Base-by-base conservation (phyloP, 37 sponge, comb jelly and placozoan genomes). In the Aphrocallistes beatrix region DNA sequence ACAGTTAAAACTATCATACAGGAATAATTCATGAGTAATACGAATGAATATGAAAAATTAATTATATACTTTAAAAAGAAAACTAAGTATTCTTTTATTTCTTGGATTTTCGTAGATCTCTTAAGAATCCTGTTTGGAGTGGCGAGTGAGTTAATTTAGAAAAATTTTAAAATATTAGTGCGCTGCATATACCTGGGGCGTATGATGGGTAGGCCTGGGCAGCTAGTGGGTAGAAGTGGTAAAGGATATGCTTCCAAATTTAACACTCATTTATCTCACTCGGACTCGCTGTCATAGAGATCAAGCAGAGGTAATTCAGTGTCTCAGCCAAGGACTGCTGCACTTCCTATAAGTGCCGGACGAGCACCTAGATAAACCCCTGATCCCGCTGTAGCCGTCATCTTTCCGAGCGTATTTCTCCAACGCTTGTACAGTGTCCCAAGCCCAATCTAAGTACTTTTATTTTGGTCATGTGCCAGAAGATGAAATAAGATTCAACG, bases 201-300 rank as follows among this genome's bases (percentile, higher is more conserved):
- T n/a, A n/a, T n/a, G n/a, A n/a, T n/a, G n/a, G n/a, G n/a, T n/a
- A n/a, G n/a, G n/a, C n/a, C n/a, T n/a, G n/a, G n/a, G n/a, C n/a
- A n/a, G n/a, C n/a, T n/a, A n/a, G n/a, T n/a, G n/a, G 85, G 82
- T 0, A 94, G 36, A 0, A 92, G 37, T 0, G 97, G 97, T 32
- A 96, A 85, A 84, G 97, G 97, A 82, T 96, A 94, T n/a, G 97
- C 97, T 84, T 96, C 97, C 34, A 94, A 94, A 90, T 96, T 96
- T 81, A 96, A 91, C 13, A 96, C 94, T 87, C 91, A 96, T 21
- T 85, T 17, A 82, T 91, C 91, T 38, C 93, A 83, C 0, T 90
- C 84, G n/a, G 91, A 34, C 25, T 90, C 89, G 19, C 42, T 48
- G 50, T 94, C 92, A 21, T 91, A 87, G 84, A 91, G 28, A 93